Conservation (phyloP, 2,888 invertebrate genomes). For the Thumatha senex region DNA sequence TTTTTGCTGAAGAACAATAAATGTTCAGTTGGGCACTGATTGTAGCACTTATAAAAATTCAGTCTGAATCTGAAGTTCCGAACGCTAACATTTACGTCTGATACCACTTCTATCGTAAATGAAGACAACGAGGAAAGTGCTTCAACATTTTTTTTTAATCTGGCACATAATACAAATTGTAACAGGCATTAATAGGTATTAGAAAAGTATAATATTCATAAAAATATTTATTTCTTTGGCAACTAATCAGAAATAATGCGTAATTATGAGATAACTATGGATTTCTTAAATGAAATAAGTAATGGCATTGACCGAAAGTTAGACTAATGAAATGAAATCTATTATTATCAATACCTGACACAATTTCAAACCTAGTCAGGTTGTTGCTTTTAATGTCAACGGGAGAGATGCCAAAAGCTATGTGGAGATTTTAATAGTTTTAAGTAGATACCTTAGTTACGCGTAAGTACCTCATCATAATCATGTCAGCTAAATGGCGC, state of each 20-base stretch:
- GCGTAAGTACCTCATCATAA: too few relatives aligned
- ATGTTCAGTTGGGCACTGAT: conserved; percentile 9
- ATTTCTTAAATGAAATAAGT: conserved; percentile 1
- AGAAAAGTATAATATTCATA: too few relatives aligned
- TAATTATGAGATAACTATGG: too few relatives aligned
- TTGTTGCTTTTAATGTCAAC: neutral
- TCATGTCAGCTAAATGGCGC: too few relatives aligned
- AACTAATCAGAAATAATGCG: too few relatives aligned
- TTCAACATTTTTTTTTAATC: too few relatives aligned
- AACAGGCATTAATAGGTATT: too few relatives aligned
- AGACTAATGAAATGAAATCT: conserved; percentile 29
- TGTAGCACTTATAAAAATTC: neutral
- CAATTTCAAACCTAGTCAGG: conserved; percentile 18
- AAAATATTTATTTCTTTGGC: too few relatives aligned
- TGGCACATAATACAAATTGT: too few relatives aligned
- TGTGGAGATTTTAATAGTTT: neutral
- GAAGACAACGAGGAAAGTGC: too few relatives aligned
- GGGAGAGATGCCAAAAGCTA: conserved; percentile 6
- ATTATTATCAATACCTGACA: conserved; percentile 28
- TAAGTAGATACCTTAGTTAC: neutral
- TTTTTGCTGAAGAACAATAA: conserved; percentile 28
- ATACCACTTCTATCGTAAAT: too few relatives aligned
- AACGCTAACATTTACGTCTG: too few relatives aligned
- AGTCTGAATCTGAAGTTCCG: neutral
- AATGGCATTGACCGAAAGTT: conserved; percentile 25